These are phyloP conservation scores for Hucho hucho DNA, from an alignment of 2,113 vertebrate species.

Conservation along the genomic window DNA sequence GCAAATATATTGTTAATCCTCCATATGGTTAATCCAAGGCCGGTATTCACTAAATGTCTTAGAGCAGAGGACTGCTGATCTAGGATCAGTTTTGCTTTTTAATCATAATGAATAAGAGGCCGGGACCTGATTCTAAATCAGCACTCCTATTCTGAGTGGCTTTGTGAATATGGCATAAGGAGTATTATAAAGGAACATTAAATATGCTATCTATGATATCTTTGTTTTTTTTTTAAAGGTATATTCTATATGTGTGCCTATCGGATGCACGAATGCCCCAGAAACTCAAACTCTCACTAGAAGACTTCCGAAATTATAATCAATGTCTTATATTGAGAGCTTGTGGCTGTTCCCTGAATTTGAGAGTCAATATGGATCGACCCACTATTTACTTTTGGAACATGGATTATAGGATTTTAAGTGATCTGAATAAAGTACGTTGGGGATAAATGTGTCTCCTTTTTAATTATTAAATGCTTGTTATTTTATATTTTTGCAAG, in stretches of 20 bases:
- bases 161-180: too few relatives aligned
- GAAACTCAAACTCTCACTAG: conserved; percentile 61
- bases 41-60: too few relatives aligned
- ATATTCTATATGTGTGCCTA: conserved; percentile 76
- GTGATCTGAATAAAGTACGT: conserved; percentile 43
- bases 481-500: neutral
- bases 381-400: conserved; percentile 19
- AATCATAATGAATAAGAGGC: too few relatives aligned
- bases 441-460: conserved; percentile 21
- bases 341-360: neutral
- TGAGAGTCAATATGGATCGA: neutral
- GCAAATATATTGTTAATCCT: too few relatives aligned
- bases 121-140: too few relatives aligned
- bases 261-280: conserved; percentile 71
- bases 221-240: conserved; percentile 47
- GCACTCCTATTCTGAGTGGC: too few relatives aligned
- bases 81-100: too few relatives aligned
- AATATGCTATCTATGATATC: too few relatives aligned
- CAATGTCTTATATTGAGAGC: conserved; percentile 8
- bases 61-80: too few relatives aligned
- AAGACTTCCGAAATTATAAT: conserved; percentile 24
- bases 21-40: too few relatives aligned
- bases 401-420: conserved; percentile 7
- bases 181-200: too few relatives aligned
- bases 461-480: conserved; percentile 11